These are phyloP conservation scores for Phaethornis superciliosus DNA, from an alignment of 2,113 vertebrate genomes.

Conservation along the genomic window DNA sequence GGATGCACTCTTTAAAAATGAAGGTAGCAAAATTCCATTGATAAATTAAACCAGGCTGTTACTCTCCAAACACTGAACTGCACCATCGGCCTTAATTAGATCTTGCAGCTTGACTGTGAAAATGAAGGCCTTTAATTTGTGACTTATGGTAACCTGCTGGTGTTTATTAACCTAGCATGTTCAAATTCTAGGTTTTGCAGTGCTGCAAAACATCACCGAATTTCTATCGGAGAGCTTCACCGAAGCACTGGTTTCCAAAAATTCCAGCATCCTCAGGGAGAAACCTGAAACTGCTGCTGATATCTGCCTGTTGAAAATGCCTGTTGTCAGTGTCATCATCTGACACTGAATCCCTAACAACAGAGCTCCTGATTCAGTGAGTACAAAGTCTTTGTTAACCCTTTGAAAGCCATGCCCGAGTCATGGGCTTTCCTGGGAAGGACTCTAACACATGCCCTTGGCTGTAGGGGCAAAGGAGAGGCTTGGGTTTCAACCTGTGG, in stretches of 20 bases:
- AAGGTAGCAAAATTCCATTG: not conserved
- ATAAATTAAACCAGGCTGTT: conserved; percentile 16
- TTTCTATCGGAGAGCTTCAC: not conserved
- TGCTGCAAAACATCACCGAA: not conserved
- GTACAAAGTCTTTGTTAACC: not conserved
- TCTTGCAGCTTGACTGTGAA: conserved; percentile 41
- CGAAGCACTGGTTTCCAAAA: not conserved
- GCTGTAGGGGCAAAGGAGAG: not conserved
- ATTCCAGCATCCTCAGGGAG: not conserved
- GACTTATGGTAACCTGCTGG: conserved; percentile 20
- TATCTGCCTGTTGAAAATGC: not conserved
- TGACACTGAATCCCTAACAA: not conserved
- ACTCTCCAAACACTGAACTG: conserved; percentile 11
- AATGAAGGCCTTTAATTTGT: conserved; percentile 57
- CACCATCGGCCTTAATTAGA: conserved; percentile 61
- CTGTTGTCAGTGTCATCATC: fast-evolving
- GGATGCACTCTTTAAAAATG: not conserved
- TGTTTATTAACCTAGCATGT: not conserved
- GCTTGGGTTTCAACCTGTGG: not conserved
- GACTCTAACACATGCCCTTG: not conserved
- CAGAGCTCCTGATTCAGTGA: fast-evolving
- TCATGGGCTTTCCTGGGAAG: not conserved
- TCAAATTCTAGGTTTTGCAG: conserved; percentile 17
- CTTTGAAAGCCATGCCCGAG: not conserved
- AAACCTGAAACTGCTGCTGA: not conserved